Evolutionary conservation across 2,113 vertebrate genomes (phyloP), one percentile per base, ranked within the genome.

Genomic region (Rhinolophus sinicus): DNA sequence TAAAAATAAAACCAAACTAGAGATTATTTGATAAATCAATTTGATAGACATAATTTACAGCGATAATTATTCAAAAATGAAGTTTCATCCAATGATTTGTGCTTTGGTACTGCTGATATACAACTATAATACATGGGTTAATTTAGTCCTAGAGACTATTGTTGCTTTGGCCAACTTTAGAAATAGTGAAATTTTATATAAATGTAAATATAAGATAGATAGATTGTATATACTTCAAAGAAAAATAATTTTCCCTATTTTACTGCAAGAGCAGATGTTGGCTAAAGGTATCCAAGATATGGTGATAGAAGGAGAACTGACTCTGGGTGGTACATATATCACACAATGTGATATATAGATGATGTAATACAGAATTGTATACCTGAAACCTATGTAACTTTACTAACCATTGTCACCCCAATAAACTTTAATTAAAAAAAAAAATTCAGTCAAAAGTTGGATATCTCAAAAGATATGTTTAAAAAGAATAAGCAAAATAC

Each of bases 391-490:
- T 50, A 50, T 50, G 47, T 50, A 50, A 50, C 47, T 50, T 50
- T 50, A 50, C 47, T 50, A 50, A 50, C 47, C 47, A 50, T 50
- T 50, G 47, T 50, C 47, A 50, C 47, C 47, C 47, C 47, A 50
- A 50, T 50, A 50, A 50, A 50, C 47, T 50, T 50, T 50, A 50
- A 50, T 50, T 50, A 50, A 50, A 50, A 50, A 50, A 47, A 50
- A 50, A 8, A 40, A 22, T 70, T 81, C 19, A 80, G 33, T 54
- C 28, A 89, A 86, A 91, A 92, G 21, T n/a, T 70, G 21, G 19
- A 33, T 76, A 94, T 50, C n/a, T 64, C 92, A 94, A 84, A 90
- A 91, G 33, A 95, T 84, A 60, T 60, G 30, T 35, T 72, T 78
- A 19, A 35, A 75, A 93, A 75, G 35, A 90, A 60, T 35, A 87